Evolutionary conservation across 1,140 invertebrate genomes (phyloP).

Genomic region (Papilio xuthus): DNA sequence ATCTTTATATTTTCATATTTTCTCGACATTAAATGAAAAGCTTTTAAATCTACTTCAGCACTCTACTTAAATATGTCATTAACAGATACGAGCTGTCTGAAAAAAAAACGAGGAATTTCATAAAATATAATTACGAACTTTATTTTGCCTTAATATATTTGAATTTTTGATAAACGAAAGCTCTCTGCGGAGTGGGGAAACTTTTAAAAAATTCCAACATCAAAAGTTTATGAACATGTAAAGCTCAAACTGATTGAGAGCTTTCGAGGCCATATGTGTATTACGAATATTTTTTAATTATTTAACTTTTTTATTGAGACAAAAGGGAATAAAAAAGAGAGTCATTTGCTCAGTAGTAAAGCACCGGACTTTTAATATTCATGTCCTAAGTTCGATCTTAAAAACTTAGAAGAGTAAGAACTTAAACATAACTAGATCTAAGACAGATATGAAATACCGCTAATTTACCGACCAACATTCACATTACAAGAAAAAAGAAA

Average conservation of each 20-base stretch:
- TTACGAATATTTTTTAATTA: neutral
- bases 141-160: conserved; percentile 1
- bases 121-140: conserved; percentile 18
- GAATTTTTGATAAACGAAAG: conserved; percentile 16
- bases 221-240: conserved; percentile 19
- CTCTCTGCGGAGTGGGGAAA: neutral
- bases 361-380: too few relatives aligned
- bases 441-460: too few relatives aligned
- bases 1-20: neutral
- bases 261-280: neutral
- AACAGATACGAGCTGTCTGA: neutral
- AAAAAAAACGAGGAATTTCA: neutral
- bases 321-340: neutral
- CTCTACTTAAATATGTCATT: conserved; percentile 9
- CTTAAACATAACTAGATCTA: too few relatives aligned
- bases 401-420: too few relatives aligned
- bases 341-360: neutral
- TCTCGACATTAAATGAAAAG: neutral
- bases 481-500: too few relatives aligned
- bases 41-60: neutral
- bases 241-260: conserved; percentile 17
- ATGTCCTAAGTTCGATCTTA: too few relatives aligned
- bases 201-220: conserved; percentile 1
- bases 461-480: too few relatives aligned
- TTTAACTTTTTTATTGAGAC: neutral